phyloP scores from a whole-genome alignment of 2,888 invertebrate species.

The Ditula angustiorana region DNA sequence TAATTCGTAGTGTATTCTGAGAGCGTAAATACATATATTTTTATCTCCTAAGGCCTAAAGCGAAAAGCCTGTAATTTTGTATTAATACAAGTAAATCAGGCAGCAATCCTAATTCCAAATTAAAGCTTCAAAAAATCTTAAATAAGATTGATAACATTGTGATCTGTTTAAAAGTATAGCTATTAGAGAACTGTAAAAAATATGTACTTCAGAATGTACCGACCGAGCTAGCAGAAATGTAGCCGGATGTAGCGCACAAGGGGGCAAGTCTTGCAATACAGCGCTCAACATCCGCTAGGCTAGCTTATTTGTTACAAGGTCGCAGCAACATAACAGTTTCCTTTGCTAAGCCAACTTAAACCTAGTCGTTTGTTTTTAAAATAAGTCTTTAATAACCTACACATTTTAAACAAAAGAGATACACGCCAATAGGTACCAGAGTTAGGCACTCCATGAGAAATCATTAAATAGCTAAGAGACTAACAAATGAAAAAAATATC shows the following conservation, averaged over 20 bases:
- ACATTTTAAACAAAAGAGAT: neutral
- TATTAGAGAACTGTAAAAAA: too few species aligned
- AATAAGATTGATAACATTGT: too few species aligned
- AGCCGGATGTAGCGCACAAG: constrained; percentile 36
- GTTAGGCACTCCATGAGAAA: neutral
- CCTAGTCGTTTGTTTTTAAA: neutral
- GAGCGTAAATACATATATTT: too few species aligned
- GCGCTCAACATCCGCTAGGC: constrained; percentile 55
- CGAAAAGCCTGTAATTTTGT: too few species aligned
- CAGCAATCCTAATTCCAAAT: too few species aligned
- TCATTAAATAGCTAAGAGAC: neutral
- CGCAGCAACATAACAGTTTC: constrained; percentile 39
- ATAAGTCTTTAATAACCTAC: neutral
- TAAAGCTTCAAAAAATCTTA: too few species aligned
- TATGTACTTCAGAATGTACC: too few species aligned
- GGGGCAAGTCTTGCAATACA: constrained; percentile 48
- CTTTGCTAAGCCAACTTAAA: constrained; percentile 3
- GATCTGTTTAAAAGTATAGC: too few species aligned
- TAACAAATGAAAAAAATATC: neutral
- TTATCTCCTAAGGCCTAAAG: too few species aligned
- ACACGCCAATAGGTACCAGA: neutral
- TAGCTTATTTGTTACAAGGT: constrained; percentile 57
- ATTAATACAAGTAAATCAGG: too few species aligned
- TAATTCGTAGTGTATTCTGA: too few species aligned
- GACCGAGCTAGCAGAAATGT: constrained; percentile 20